Conservation (phyloP, 1,140 invertebrate genomes). For the Drosophila lacertosa region DNA sequence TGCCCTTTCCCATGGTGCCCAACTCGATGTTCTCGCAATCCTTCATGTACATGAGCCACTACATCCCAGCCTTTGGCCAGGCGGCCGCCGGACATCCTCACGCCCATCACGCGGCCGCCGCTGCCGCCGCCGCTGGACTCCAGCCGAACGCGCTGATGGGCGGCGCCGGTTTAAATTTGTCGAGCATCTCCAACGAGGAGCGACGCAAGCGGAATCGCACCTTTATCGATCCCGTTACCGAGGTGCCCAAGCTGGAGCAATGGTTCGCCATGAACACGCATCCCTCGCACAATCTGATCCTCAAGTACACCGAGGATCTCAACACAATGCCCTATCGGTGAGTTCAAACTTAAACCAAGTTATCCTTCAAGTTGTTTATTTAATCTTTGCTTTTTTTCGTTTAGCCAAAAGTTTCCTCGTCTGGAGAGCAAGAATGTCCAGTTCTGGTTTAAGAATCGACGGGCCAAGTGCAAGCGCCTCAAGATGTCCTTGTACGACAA, state of each 20-base stretch:
- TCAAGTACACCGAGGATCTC: conserved; percentile 98
- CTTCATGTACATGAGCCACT: conserved; percentile 96
- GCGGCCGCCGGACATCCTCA: conserved; percentile 82
- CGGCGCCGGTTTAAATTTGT: conserved; percentile 85
- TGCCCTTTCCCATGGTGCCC: conserved; percentile 90
- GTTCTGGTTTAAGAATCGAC: conserved; percentile 98
- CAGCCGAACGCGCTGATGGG: conserved; percentile 72
- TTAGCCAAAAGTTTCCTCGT: conserved; percentile 95
- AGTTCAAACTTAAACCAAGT: conserved; percentile 27
- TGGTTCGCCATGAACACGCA: conserved; percentile 99
- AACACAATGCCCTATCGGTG: conserved; percentile 94
- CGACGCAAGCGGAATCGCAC: conserved; percentile 96
- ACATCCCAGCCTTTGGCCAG: conserved; percentile 87
- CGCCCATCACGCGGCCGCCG: conserved; percentile 80
- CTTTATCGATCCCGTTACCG: conserved; percentile 99
- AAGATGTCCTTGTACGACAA: conserved; percentile 93
- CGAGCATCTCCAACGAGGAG: conserved; percentile 90
- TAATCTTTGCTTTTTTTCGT: neutral
- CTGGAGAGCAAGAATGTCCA: conserved; percentile 99
- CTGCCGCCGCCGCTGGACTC: conserved; percentile 74
- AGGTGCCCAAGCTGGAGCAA: conserved; percentile 97
- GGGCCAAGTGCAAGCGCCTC: conserved; percentile 97
- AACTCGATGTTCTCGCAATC: conserved; percentile 93
- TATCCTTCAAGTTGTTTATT: neutral
- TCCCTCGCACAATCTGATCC: conserved; percentile 97